Evolutionary conservation across 2,797 vertebrate genomes (phyloP), one percentile per base, ranked within the genome.

Genomic region (Graptemys geographica): DNA sequence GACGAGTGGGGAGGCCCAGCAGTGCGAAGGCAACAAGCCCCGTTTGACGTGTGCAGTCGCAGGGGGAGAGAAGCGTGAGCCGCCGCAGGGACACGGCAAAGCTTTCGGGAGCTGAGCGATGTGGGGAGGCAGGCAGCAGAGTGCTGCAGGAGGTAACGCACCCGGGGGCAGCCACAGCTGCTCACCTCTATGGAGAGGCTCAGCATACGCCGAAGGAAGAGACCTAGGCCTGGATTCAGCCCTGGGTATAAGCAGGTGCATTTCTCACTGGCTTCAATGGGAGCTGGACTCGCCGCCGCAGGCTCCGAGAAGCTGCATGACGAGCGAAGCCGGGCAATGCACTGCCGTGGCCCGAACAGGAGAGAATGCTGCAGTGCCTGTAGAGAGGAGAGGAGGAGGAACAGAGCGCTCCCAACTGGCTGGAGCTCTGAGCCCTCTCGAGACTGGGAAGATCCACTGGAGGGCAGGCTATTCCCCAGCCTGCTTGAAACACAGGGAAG

Each of bases 311-410:
- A 51, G 51, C 79, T 62, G n/a, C 85, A 80, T 8, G 0, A 62
- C 83, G 89, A 85, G 88, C 87, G 69, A 86, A 89, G 95, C 79
- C 93, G 86, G 81, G 1, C 21, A 56, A 56, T 0, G 1, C 65
- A 84, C 1, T 27, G 33, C 21, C 86, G 79, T 83, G 96, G 88
- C 31, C 16, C 18, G 8, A 91, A 62, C 93, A 83, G 56, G 93
- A 93, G 86, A 92, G 81, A 88, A 92, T 59, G 84, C 90, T 89
- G 16, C 1, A 0, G 94, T 97, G 95, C 78, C 97, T 95, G 96
- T 96, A 94, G 95, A 95, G 97, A 87, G 78, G 57, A 92, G 89
- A 90, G 92, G 94, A 16, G 37, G 51, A 47, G 72, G 92, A 90
- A 96, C 11, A 11, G 18, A 93, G 82, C 84, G 51, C 51, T 51